Evolutionary conservation across 2,113 vertebrate genomes (phyloP), one percentile per base, ranked within the genome.

Genomic region (Clupea harengus): DNA sequence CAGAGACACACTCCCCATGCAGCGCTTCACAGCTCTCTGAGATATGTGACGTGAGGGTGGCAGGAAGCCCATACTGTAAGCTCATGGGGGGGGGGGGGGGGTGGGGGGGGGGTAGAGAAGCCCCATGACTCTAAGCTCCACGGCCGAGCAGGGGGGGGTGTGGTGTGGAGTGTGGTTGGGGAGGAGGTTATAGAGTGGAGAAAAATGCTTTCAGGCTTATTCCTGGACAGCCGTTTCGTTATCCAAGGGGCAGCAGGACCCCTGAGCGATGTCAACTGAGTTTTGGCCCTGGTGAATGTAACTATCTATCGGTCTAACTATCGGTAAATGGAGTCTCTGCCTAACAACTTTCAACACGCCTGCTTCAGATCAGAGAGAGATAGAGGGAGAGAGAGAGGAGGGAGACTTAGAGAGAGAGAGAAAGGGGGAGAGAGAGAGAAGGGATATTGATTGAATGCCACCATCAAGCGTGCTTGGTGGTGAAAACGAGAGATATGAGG

Each of bases 21-120:
- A 15, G 49, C 82, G 83, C 54, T 86, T 88, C 83, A 85, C 89
- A 88, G 45, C 22, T 13, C 15, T 44, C 20, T 15, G 50, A 82
- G 78, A 84, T 88, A 88, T 87, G 54, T 67, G 83, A 80, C 83
- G 80, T 84, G 80, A 86, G 28, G 82, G 78, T 87, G 84, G 80
- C 81, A 88, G 83, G 81, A 44, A 81, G 54, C 84, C 18, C 15
- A 39, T 15, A 72, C 72, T 78, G 72, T 32, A 78, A 32, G 72
- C 72, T 78, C 72, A 78, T 72, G 7, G 64, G 64, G 2, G 17
- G 52, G 11, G 15, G 64, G 52, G 17, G 50, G 50, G 50, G 72
- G 47, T 10, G 9, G 52, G 52, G 15, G 13, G 13, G 52, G 52
- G 50, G 50, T 13, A 9, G n/a, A 15, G 7, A 28, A 32, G 25